Conservation (phyloP, 2,888 invertebrate genomes). For the Limenitis camilla region DNA sequence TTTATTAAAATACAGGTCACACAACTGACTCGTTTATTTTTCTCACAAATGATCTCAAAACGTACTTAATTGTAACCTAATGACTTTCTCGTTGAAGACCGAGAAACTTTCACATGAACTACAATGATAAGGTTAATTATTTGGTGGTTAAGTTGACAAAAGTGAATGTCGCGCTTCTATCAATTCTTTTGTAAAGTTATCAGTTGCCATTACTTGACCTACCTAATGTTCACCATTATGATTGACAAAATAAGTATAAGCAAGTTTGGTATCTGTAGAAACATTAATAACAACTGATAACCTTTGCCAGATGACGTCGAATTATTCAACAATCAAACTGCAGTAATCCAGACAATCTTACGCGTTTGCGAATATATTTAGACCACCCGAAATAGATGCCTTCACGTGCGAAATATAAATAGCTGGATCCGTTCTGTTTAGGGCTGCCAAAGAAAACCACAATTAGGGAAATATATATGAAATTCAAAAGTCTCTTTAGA, state of each 20-base stretch:
- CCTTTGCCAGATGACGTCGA: not conserved
- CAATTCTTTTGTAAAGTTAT: not conserved
- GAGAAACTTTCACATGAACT: conserved; percentile 1
- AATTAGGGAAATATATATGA: no score
- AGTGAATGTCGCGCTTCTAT: not conserved
- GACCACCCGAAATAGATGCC: not conserved
- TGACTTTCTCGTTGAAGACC: not conserved
- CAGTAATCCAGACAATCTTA: not conserved
- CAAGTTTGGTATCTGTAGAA: no score
- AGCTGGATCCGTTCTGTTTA: not conserved
- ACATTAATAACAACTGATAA: no score
- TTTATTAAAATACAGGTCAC: not conserved
- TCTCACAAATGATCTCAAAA: not conserved
- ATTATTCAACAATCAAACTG: conserved; percentile 2
- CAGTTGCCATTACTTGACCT: no score
- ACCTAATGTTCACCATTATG: no score
- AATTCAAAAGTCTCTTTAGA: no score
- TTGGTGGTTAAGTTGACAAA: conserved; percentile 1
- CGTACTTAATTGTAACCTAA: not conserved
- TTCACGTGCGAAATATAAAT: conserved; percentile 16
- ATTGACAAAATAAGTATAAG: no score
- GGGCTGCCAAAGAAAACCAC: not conserved
- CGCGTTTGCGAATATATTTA: not conserved
- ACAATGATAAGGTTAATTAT: not conserved
- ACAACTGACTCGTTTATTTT: not conserved